phyloP scores from a whole-genome alignment of 2,113 vertebrate species.

The Antennarius striatus region DNA sequence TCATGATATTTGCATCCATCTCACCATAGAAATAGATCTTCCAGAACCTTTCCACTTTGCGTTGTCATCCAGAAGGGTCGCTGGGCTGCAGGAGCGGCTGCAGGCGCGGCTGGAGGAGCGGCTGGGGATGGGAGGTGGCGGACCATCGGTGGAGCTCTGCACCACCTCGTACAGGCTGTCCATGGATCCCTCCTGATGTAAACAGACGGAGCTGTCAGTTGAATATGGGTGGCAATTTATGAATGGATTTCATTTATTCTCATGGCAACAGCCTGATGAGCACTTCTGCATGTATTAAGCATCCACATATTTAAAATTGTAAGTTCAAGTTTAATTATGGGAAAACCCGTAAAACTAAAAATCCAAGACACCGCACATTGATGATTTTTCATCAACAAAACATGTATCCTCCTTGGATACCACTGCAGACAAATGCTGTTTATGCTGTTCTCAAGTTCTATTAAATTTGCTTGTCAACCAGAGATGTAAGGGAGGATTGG shows the following conservation, averaged over 20 bases:
- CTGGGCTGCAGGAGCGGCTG: slow-evolving; percentile 68
- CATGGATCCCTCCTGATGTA: slow-evolving; percentile 89
- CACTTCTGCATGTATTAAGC: background rate
- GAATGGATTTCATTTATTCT: slow-evolving; percentile 24
- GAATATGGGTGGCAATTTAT: background rate
- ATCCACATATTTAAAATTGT: background rate
- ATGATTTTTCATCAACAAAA: background rate
- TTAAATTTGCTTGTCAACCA: slow-evolving; percentile 34
- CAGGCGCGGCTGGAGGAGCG: slow-evolving; percentile 54
- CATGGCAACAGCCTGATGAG: slow-evolving; percentile 11
- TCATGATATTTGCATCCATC: slow-evolving; percentile 34
- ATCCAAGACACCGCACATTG: background rate
- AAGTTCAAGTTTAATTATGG: background rate
- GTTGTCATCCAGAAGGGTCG: slow-evolving; percentile 49
- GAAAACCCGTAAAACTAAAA: background rate
- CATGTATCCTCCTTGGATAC: slow-evolving; percentile 27
- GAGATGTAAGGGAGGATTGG: slow-evolving; percentile 30
- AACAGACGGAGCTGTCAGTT: slow-evolving; percentile 16
- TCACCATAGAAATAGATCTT: slow-evolving; percentile 81
- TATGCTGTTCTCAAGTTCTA: slow-evolving; percentile 25
- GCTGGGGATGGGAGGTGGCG: slow-evolving; percentile 62
- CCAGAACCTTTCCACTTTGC: slow-evolving; percentile 63
- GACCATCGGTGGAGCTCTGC: slow-evolving; percentile 73
- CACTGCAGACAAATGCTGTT: background rate
- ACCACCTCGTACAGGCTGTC: slow-evolving; percentile 92